Evolutionary conservation across 2,113 vertebrate species (phyloP).

Genomic region (Motacilla tschutschensis): DNA sequence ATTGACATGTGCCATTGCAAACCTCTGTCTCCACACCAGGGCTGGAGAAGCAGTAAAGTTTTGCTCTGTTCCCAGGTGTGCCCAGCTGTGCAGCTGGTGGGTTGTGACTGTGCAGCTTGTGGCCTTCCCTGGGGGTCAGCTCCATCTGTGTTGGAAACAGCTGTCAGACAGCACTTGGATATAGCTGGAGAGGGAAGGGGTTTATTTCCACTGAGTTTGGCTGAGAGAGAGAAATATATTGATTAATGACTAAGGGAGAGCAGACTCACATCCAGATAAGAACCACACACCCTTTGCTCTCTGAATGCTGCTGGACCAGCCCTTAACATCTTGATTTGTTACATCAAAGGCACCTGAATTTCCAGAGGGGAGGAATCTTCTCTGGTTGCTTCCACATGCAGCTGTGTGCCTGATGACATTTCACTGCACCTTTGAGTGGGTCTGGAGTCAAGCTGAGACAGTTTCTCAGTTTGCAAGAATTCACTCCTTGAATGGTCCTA

Average conservation of each 20-base stretch:
- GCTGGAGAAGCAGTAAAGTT: neutral
- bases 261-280: neutral
- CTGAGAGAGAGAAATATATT: neutral
- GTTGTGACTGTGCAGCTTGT: neutral
- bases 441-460: accelerated
- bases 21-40: accelerated
- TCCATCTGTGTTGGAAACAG: neutral
- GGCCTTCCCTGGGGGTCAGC: neutral
- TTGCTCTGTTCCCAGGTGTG: neutral
- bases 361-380: neutral
- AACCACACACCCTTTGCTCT: neutral
- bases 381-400: neutral
- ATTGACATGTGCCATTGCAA: neutral
- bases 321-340: neutral
- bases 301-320: neutral
- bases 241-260: neutral
- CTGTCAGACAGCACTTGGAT: neutral
- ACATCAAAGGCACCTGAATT: neutral
- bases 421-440: neutral
- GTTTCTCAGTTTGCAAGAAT: neutral
- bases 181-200: neutral
- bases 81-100: neutral
- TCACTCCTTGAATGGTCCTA: neutral
- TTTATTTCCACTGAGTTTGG: neutral
- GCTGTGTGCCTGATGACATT: neutral